phyloP scores from a whole-genome alignment of 2,888 invertebrate genomes.

The Lithosia quadra region DNA sequence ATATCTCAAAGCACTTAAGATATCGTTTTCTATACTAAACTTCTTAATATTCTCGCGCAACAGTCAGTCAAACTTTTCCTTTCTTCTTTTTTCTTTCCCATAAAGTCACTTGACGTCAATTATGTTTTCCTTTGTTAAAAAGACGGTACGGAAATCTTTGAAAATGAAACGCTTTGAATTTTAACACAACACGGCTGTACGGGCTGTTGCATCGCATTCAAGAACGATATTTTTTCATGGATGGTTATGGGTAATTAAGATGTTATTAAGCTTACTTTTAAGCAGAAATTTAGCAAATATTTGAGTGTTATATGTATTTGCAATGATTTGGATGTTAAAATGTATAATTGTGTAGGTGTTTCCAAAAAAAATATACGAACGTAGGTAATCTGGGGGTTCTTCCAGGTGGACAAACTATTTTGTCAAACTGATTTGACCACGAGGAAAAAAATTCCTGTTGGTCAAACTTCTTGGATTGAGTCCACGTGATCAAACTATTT shows the following conservation, averaged over 20 bases:
- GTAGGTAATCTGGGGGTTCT: too few relatives aligned
- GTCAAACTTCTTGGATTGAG: too few relatives aligned
- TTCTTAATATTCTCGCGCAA: not conserved
- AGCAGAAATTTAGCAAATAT: not conserved
- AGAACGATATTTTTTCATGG: not conserved
- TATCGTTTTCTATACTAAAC: not conserved
- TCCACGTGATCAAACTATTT: too few relatives aligned
- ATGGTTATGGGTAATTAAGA: not conserved
- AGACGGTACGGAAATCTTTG: constrained; percentile 16
- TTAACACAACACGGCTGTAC: not conserved
- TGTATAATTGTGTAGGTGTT: too few relatives aligned
- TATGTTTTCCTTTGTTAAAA: constrained; percentile 15
- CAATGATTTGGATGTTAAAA: too few relatives aligned
- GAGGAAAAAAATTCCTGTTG: too few relatives aligned
- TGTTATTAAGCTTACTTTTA: not conserved
- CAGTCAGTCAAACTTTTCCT: constrained; percentile 17
- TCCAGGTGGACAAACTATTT: too few relatives aligned
- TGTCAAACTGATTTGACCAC: too few relatives aligned
- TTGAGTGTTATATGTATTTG: too few relatives aligned
- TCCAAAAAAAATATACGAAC: too few relatives aligned
- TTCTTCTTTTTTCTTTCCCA: constrained; percentile 4
- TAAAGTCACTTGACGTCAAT: constrained; percentile 23
- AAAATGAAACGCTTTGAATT: not conserved
- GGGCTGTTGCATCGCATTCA: not conserved
- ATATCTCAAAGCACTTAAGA: not conserved